phyloP scores from a whole-genome alignment of 2,888 invertebrate genomes.

The Sphecodes monilicornis region DNA sequence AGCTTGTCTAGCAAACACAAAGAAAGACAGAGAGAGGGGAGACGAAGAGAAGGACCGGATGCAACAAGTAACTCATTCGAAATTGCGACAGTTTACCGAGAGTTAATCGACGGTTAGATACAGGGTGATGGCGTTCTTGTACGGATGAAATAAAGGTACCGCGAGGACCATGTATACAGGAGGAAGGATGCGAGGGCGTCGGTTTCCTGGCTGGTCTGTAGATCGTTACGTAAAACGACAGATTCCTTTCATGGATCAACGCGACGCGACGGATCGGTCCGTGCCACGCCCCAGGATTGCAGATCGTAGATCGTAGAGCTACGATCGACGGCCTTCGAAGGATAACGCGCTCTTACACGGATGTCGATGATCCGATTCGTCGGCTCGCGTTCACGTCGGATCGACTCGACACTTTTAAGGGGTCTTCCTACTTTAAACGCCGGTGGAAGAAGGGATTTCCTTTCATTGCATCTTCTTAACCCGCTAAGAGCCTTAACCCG shows the following conservation, averaged over 20 bases:
- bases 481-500: constrained; percentile 6
- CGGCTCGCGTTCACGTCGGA: background rate
- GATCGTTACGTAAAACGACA: constrained; percentile 70
- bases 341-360: constrained; percentile 36
- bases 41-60: background rate
- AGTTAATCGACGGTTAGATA: background rate
- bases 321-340: constrained; percentile 57
- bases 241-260: constrained; percentile 62
- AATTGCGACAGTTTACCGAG: background rate
- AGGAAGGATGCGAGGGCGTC: constrained; percentile 38
- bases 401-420: constrained; percentile 3
- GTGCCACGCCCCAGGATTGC: constrained; percentile 67
- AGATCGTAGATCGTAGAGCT: background rate
- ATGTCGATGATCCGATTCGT: constrained; percentile 38
- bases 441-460: constrained; percentile 1
- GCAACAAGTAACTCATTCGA: background rate
- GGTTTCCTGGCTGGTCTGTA: constrained; percentile 54
- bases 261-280: constrained; percentile 38
- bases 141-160: constrained; percentile 33
- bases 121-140: background rate
- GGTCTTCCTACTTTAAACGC: constrained; percentile 1
- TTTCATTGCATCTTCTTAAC: constrained; percentile 12
- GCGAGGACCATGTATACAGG: constrained; percentile 63
- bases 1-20: background rate
- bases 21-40: background rate